phyloP scores from a whole-genome alignment of 2,888 invertebrate genomes.

The Plagiodera versicolora region DNA sequence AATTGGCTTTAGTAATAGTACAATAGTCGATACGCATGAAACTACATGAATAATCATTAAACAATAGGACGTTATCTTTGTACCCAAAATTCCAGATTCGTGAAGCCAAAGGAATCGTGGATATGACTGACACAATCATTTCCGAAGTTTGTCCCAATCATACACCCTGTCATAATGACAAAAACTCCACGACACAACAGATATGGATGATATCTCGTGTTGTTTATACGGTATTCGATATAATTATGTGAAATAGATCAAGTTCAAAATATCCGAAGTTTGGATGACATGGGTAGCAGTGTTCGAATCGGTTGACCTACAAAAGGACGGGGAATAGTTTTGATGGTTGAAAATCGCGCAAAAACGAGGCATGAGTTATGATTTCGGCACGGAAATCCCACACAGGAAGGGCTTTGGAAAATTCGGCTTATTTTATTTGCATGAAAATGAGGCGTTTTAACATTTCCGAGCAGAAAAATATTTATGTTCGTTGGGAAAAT shows the following conservation, averaged over 20 bases:
- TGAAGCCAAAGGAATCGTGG: neutral
- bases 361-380: conserved; percentile 7
- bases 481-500: neutral
- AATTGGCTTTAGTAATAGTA: too few species aligned
- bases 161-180: neutral
- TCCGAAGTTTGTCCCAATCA: neutral
- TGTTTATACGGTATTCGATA: neutral
- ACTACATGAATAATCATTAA: too few species aligned
- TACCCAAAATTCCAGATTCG: too few species aligned
- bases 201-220: neutral
- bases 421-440: conserved; percentile 6
- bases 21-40: too few species aligned
- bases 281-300: neutral
- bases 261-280: neutral
- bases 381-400: neutral
- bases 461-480: neutral
- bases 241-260: neutral
- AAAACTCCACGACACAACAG: neutral
- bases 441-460: conserved; percentile 5
- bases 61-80: too few species aligned
- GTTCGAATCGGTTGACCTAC: neutral
- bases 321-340: conserved; percentile 9
- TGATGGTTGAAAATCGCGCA: conserved; percentile 2
- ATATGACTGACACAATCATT: neutral
- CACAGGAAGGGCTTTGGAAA: conserved; percentile 10